phyloP scores from a whole-genome alignment of 2,797 vertebrate genomes.

The Falco columbarius region DNA sequence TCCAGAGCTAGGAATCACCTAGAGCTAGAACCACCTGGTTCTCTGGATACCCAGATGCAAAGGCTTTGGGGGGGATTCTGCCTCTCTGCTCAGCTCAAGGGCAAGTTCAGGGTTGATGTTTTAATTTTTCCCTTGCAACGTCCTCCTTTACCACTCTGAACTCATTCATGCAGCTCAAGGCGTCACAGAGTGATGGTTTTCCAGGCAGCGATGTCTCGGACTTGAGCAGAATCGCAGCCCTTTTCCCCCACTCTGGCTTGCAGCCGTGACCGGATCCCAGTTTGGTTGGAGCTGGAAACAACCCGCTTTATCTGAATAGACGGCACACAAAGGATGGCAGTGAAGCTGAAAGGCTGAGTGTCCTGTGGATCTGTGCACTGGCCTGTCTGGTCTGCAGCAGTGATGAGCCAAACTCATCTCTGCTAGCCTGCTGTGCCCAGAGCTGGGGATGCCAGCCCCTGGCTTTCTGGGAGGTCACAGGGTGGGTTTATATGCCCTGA shows the following conservation, averaged over 20 bases:
- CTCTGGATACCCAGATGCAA: background rate
- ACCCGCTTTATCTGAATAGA: background rate
- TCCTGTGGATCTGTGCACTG: background rate
- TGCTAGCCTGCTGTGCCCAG: background rate
- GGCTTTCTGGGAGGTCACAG: background rate
- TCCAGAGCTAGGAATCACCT: background rate
- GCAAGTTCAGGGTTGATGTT: background rate
- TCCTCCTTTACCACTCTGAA: background rate
- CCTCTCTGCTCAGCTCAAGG: background rate
- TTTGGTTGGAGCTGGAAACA: background rate
- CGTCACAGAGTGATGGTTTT: rapidly evolving
- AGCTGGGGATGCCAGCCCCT: background rate
- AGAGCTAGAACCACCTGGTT: background rate
- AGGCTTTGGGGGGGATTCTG: background rate
- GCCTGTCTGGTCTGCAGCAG: background rate
- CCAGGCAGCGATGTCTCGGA: background rate
- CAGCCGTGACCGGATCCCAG: background rate
- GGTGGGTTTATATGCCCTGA: background rate
- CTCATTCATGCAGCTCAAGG: background rate
- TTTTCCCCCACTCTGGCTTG: background rate
- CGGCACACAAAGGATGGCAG: slow-evolving; percentile 10
- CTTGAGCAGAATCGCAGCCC: background rate
- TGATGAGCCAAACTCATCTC: background rate
- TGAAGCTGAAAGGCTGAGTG: slow-evolving; percentile 21
- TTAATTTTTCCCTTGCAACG: background rate